Evolutionary conservation across 2,113 vertebrate genomes (phyloP), one percentile per base, ranked within the genome.

Genomic region (Neopipo cinnamomea): DNA sequence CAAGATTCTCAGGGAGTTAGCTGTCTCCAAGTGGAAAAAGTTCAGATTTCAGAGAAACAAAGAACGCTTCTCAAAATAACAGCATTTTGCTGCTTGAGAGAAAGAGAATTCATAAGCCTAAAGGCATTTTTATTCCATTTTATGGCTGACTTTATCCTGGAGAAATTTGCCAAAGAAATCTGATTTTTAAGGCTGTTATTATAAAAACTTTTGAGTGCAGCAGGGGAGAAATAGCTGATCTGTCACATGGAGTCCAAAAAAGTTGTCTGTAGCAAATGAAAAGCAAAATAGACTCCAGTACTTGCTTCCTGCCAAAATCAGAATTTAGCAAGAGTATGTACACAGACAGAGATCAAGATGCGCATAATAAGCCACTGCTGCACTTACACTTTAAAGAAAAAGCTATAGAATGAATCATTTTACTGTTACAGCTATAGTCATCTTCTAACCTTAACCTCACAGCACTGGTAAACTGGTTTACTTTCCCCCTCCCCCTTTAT

Each of bases 31-130:
- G 84, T 44, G 82, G 94, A 24, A 95, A 89, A 95, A 97, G 92
- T 96, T 97, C 96, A 83, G 76, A 95, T 97, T 96, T 97, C 96
- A 97, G 89, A 80, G 89, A 68, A 96, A 97, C 88, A 91, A 96
- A 88, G 91, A 72, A 77, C 63, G 1, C 71, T 77, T 91, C 87
- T 93, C 82, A 91, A 96, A 93, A 95, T 65, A 89, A 84, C 33
- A 56, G 65, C 63, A 22, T 84, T 92, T 93, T 95, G 62, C 62
- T 91, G 72, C 76, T 80, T 56, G 75, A 66, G 62, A 63, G 70
- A 80, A 77, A 70, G 71, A 87, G 55, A 88, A 89, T 79, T 92
- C 31, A 6, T 89, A 75, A 96, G 73, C 44, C 77, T 59, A 66
- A 96, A 93, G 92, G 70, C 66, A 87, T 93, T 95, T 97, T 84